These are phyloP conservation scores for Oscheius myriophilus DNA, from an alignment of 2,888 invertebrate species.

Conservation along the genomic window DNA sequence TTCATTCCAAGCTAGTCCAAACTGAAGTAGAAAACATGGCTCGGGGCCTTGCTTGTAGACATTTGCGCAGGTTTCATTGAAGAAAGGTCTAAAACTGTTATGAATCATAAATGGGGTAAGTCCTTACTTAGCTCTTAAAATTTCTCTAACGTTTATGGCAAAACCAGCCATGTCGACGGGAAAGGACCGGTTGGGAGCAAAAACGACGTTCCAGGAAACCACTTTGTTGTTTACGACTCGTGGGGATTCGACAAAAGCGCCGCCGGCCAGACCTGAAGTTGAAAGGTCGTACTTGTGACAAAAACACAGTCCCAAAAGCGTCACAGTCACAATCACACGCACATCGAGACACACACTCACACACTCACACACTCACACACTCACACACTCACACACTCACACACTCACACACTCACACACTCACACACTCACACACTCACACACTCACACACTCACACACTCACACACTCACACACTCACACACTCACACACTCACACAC, in stretches of 20 bases:
- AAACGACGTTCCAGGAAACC: slow-evolving; percentile 52
- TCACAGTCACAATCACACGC: no score
- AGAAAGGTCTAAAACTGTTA: slow-evolving; percentile 33
- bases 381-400: no score
- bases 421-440: no score
- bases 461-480: no score
- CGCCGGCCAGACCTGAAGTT: slow-evolving; percentile 53
- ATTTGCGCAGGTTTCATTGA: slow-evolving; percentile 47
- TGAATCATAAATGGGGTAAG: neutral
- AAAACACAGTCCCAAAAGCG: slow-evolving; percentile 1
- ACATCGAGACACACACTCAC: no score
- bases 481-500: no score
- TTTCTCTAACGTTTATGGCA: slow-evolving; percentile 49
- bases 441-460: no score
- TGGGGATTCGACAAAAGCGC: slow-evolving; percentile 52
- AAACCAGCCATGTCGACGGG: slow-evolving; percentile 65
- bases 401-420: no score
- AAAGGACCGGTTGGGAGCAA: slow-evolving; percentile 50
- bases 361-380: no score
- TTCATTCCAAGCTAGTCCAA: slow-evolving; percentile 44
- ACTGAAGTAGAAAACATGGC: slow-evolving; percentile 54
- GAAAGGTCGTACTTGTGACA: neutral
- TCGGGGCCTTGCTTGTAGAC: slow-evolving; percentile 55
- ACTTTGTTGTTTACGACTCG: slow-evolving; percentile 51
- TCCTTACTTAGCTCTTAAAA: slow-evolving; percentile 32